A percentile compares a stretch with the other conserved stretches of the same genome.
These are phyloP conservation scores for Anastrepha obliqua DNA, from an alignment of 1,140 invertebrate species.

Conservation along the genomic window DNA sequence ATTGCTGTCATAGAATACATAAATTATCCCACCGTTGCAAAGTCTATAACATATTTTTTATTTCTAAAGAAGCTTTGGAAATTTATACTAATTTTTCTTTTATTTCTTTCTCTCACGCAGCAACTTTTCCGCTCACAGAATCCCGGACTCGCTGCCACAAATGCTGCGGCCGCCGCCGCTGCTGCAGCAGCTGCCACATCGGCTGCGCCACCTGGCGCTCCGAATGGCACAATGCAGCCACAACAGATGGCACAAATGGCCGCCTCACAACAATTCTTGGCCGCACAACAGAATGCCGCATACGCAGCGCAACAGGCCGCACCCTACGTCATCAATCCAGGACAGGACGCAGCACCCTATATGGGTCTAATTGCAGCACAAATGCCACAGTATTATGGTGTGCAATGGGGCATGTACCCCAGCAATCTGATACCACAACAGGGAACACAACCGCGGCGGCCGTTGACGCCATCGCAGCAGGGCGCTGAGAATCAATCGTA, in stretches of 20 bases:
- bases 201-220: slow-evolving; percentile 79
- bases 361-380: slow-evolving; percentile 79
- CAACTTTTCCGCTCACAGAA: slow-evolving; percentile 91
- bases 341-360: slow-evolving; percentile 78
- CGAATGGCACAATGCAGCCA: slow-evolving; percentile 79
- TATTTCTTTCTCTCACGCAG: slow-evolving; percentile 77
- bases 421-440: slow-evolving; percentile 84
- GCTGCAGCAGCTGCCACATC: slow-evolving; percentile 80
- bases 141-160: slow-evolving; percentile 78
- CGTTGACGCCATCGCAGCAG: slow-evolving; percentile 83
- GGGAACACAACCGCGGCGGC: slow-evolving; percentile 81
- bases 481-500: slow-evolving; percentile 78
- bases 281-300: slow-evolving; percentile 75
- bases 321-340: slow-evolving; percentile 92
- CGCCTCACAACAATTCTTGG: slow-evolving; percentile 75
- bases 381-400: slow-evolving; percentile 88
- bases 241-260: slow-evolving; percentile 80
- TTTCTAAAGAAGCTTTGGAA: slow-evolving; percentile 55
- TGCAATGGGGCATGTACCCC: slow-evolving; percentile 88
- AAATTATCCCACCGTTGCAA: background rate
- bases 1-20: background rate
- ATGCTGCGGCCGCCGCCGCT: slow-evolving; percentile 83
- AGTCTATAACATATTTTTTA: no score
- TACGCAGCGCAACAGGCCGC: slow-evolving; percentile 80
- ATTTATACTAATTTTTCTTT: slow-evolving; percentile 5